These are phyloP conservation scores for Isichthys henryi DNA, from an alignment of 2,113 vertebrate species.

Conservation along the genomic window DNA sequence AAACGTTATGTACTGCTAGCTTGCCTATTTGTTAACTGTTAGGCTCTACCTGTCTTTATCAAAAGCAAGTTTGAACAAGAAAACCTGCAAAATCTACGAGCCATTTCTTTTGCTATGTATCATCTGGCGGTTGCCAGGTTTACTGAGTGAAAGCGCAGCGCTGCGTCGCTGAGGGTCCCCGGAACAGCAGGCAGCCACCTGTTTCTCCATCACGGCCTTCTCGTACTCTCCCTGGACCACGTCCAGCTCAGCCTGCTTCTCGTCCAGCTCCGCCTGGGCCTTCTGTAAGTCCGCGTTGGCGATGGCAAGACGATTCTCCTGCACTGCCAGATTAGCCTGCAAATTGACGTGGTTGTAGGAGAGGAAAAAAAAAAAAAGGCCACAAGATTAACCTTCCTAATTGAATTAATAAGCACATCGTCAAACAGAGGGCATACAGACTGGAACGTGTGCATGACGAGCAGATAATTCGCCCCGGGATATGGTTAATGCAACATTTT, in stretches of 20 bases:
- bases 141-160: background rate
- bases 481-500: background rate
- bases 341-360: background rate
- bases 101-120: background rate
- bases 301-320: conserved; percentile 64
- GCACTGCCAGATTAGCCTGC: conserved; percentile 74
- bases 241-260: conserved; percentile 73
- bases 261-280: conserved; percentile 72
- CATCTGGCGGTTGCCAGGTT: background rate
- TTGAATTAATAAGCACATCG: background rate
- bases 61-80: background rate
- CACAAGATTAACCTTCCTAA: background rate
- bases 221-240: conserved; percentile 72
- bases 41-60: background rate
- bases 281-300: conserved; percentile 73
- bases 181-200: conserved; percentile 50
- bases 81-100: background rate
- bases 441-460: background rate
- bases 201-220: conserved; percentile 70
- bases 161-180: background rate
- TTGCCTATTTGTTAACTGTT: background rate
- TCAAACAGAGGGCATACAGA: background rate
- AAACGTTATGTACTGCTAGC: background rate
- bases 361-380: background rate
- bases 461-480: background rate